Conservation (phyloP, 2,888 invertebrate genomes). For the Orthosia incerta region DNA sequence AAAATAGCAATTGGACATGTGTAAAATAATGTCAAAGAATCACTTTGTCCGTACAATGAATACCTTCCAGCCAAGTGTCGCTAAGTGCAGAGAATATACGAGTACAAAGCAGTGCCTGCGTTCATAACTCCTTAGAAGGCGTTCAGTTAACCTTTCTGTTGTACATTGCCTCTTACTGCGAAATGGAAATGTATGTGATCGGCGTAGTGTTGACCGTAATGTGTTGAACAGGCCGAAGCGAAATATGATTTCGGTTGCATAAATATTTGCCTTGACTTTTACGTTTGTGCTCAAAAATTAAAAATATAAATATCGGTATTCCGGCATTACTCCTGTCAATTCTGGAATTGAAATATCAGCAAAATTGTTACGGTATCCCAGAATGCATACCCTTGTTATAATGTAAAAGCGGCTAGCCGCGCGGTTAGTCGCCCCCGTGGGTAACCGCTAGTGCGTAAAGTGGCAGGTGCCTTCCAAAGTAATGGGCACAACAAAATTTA, state of each 20-base stretch:
- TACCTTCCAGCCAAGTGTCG: slow-evolving; percentile 1
- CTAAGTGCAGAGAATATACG: slow-evolving; percentile 19
- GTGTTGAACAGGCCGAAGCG: not conserved
- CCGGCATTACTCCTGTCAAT: too few species aligned
- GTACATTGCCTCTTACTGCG: slow-evolving; percentile 31
- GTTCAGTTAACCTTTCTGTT: slow-evolving; percentile 30
- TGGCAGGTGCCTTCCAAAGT: too few species aligned
- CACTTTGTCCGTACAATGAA: slow-evolving; percentile 15
- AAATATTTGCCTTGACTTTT: not conserved
- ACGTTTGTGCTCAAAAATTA: too few species aligned
- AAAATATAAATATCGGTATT: too few species aligned
- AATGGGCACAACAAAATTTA: too few species aligned
- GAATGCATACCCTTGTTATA: too few species aligned
- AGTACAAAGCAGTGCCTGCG: slow-evolving; percentile 15
- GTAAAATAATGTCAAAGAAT: slow-evolving; percentile 20
- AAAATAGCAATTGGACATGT: slow-evolving; percentile 15
- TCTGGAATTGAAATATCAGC: too few species aligned
- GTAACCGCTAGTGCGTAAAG: too few species aligned
- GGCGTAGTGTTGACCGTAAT: not conserved
- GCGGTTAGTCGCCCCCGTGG: too few species aligned
- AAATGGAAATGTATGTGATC: slow-evolving; percentile 49
- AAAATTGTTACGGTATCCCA: too few species aligned
- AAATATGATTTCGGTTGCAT: slow-evolving; percentile 10
- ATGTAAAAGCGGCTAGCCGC: too few species aligned
- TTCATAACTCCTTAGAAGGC: slow-evolving; percentile 54